phyloP scores from a whole-genome alignment of 2,797 vertebrate species.

The Parambassis ranga region DNA sequence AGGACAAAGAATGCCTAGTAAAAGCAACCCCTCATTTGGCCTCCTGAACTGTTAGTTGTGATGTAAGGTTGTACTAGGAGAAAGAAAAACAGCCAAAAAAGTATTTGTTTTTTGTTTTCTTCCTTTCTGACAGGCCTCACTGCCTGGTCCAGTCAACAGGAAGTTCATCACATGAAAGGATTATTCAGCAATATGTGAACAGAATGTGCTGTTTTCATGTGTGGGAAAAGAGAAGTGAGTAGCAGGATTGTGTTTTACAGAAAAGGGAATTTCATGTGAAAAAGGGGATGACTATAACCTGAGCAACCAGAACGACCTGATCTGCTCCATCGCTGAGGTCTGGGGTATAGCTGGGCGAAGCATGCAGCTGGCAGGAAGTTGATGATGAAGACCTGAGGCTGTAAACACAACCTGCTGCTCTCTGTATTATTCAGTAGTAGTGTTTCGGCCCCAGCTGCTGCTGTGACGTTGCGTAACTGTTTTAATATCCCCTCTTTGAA shows the following conservation, averaged over 20 bases:
- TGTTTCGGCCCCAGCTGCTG: conserved; percentile 13
- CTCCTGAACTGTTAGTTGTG: too few relatives aligned
- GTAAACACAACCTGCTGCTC: conserved; percentile 28
- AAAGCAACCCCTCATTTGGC: too few relatives aligned
- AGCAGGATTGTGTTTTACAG: neutral
- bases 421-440: neutral
- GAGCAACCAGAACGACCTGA: conserved; percentile 27
- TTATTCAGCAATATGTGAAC: too few relatives aligned
- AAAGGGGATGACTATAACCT: neutral
- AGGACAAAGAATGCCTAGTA: too few relatives aligned
- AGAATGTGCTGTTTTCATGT: neutral
- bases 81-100: too few relatives aligned
- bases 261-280: neutral
- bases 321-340: neutral
- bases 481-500: conserved; percentile 19
- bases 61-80: too few relatives aligned
- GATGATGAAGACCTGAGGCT: conserved; percentile 10
- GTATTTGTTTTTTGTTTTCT: too few relatives aligned
- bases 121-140: too few relatives aligned
- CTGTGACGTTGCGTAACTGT: conserved; percentile 29
- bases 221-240: neutral
- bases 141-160: neutral
- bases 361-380: conserved; percentile 14
- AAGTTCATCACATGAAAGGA: neutral
- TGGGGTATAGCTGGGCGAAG: conserved; percentile 10